Evolutionary conservation across 2,888 invertebrate genomes (phyloP), one percentile per base, ranked within the genome.

Genomic region (Eumacrocentrus americanus): DNA sequence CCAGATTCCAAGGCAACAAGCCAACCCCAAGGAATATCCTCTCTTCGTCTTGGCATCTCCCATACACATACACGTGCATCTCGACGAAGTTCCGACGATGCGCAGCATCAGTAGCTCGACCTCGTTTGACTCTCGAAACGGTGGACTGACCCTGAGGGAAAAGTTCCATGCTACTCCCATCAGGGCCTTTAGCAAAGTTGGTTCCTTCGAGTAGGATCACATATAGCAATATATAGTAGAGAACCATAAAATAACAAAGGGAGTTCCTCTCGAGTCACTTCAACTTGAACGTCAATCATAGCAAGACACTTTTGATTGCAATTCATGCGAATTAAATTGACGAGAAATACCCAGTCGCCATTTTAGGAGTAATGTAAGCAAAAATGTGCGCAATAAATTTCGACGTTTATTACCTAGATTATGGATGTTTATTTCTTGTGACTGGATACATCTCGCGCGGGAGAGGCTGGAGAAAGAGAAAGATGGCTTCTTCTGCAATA

Each of bases 401-500:
- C 5, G 22, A 37, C 51, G 18, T 51, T 51, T 51, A 37, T 35
- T 18, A 37, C n/a, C 11, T 16, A 46, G 5, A 46, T 22, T 12
- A 12, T 22, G 11, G 22, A 16, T 18, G 42, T 18, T 5, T 23
- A n/a, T 46, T 46, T 23, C n/a, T n/a, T 20, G 11, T 34, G 35
- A 37, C 18, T 16, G n/a, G n/a, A n/a, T n/a, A n/a, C n/a, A 37
- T 29, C 20, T 38, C 37, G 1, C 14, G 34, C 48, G 29, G 23
- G 14, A 42, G 34, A 58, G 35, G 2, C n/a, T 12, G n/a, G 40
- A 37, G 12, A 56, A 16, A 38, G 25, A 48, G 25, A 48, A 56
- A 38, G 35, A 57, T 48, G 47, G 37, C 22, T 35, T 44, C 34
- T 14, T 42, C 42, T 40, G 38, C 37, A 62, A 67, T 69, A 67